Base-by-base conservation (phyloP, 1,140 invertebrate species). In the Drusus annulatus region DNA sequence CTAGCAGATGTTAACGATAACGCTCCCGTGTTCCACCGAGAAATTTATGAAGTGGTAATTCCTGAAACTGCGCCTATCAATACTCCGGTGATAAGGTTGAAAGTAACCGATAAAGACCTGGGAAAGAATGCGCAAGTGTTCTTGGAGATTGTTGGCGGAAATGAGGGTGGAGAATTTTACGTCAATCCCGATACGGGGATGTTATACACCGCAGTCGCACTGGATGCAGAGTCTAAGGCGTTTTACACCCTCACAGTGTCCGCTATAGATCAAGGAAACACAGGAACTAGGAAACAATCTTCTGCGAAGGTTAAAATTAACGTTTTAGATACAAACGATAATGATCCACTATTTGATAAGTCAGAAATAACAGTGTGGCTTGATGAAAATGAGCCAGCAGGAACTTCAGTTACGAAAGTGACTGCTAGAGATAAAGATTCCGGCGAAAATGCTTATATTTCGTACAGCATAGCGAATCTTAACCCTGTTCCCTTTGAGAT, bases 371-470 rank as follows among this genome's bases (percentile, higher is more conserved):
- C 92, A 23, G 92, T 95, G 0, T 91, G 87, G 81, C 87, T 96
- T 1, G 93, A 96, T 74, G 98, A 99, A 88, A 98, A 99, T 87
- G 94, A 97, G 86, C 93, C 96, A 0, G 91, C 94, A 2, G 97
- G 97, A 0, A 94, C 94, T 0, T 92, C 93, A 3, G 96, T 99
- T 1, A 93, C 94, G 0, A 95, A 94, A 84, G 93, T 98, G 0
- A 91, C 92, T 17, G 98, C 97, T 0, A 93, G 92, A 62, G 98
- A 99, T 87, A 92, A 90, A 16, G 98, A 99, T 87, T 94, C 94
- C 3, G 97, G 96, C 1, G 97, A 98, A 85, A 99, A 99, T 89
- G 96, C 96, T 16, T 97, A 97, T 87, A 94, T 99, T 83, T 97
- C 96, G 0, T 99, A 98, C 90, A 96, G 95, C 80, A 95, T 98